Evolutionary conservation across 2,113 vertebrate species (phyloP).

Genomic region (Prionailurus viverrinus): DNA sequence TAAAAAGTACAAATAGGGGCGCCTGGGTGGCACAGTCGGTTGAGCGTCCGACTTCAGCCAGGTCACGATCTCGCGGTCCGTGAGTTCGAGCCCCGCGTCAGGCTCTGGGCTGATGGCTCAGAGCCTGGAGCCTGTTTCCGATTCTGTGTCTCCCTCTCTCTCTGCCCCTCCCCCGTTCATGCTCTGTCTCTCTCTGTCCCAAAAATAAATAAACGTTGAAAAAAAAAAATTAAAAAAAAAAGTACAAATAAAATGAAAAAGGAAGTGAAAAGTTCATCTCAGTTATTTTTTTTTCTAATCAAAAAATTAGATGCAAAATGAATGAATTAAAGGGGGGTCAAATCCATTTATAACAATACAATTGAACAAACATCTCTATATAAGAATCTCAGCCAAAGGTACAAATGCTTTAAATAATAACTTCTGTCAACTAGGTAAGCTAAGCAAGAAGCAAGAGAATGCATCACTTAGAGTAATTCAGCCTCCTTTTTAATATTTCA

Average conservation of each 20-base stretch:
- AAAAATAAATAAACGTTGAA: no score
- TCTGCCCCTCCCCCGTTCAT: no score
- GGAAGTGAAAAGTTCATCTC: neutral
- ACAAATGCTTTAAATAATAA: conserved; percentile 1
- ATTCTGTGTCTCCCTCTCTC: no score
- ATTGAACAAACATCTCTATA: conserved; percentile 8
- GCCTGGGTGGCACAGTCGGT: no score
- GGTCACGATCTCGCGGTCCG: no score
- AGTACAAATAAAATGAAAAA: conserved; percentile 39
- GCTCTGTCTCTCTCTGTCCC: no score
- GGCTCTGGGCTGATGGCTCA: no score
- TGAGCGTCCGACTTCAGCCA: no score
- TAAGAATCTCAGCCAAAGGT: neutral
- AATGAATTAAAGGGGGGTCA: neutral
- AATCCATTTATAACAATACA: neutral
- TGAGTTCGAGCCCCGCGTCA: no score
- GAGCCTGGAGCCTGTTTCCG: no score
- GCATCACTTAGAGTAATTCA: conserved; percentile 36
- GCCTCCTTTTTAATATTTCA: neutral
- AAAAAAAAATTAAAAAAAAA: neutral
- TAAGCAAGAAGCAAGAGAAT: neutral
- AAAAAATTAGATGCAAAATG: neutral
- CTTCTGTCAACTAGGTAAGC: neutral
- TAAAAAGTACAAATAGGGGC: conserved; percentile 16
- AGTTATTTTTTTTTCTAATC: neutral